Evolutionary conservation across 1,140 invertebrate genomes (phyloP).

Genomic region (Formica exsecta): DNA sequence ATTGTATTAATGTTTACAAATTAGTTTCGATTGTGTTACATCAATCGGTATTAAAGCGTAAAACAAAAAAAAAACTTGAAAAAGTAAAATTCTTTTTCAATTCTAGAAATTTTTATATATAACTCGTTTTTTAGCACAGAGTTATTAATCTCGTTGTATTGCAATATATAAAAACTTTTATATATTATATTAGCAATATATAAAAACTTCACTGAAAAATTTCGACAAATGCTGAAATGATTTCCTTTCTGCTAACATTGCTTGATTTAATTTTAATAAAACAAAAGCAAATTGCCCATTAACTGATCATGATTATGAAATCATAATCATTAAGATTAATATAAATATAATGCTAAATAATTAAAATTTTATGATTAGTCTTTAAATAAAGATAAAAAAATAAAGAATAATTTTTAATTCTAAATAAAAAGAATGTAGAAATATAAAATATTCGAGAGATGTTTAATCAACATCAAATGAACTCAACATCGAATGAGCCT

Average conservation of each 20-base stretch:
- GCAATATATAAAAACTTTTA: not conserved
- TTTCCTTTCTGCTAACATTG: not conserved
- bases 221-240: not conserved
- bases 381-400: not conserved
- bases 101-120: not conserved
- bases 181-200: not conserved
- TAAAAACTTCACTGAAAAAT: not conserved
- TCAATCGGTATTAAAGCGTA: not conserved
- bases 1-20: not conserved
- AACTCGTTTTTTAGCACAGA: not conserved
- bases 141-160: not conserved
- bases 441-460: not conserved
- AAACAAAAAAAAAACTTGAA: not conserved
- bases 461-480: not conserved
- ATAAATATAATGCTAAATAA: not conserved
- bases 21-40: not conserved
- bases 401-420: not conserved
- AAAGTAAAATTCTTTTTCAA: not conserved
- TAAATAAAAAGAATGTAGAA: not conserved
- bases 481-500: not conserved
- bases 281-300: not conserved
- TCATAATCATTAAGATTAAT: not conserved
- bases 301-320: not conserved
- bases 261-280: slow-evolving; percentile 3
- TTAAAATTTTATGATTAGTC: not conserved